Conservation (phyloP, 2,797 vertebrate species). For the Stomatorhinus walkeri region DNA sequence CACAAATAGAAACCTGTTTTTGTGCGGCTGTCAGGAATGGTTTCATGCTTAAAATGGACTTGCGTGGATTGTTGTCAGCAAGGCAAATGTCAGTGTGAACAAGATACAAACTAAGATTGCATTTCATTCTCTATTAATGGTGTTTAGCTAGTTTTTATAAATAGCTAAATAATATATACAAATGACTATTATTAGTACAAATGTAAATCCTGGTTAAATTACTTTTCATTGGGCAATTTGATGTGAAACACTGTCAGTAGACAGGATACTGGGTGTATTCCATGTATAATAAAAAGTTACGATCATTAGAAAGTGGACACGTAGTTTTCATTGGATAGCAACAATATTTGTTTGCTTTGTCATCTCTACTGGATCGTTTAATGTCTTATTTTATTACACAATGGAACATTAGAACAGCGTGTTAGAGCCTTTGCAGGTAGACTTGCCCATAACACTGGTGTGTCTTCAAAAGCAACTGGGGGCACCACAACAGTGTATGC, state of each 20-base stretch:
- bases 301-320: background rate
- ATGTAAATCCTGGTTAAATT: background rate
- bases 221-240: background rate
- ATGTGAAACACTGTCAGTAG: background rate
- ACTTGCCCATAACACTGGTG: background rate
- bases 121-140: background rate
- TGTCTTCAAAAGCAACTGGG: conserved; percentile 69
- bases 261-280: background rate
- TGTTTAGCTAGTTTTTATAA: background rate
- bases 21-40: background rate
- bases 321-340: background rate
- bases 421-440: background rate
- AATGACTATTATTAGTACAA: background rate
- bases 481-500: conserved; percentile 92
- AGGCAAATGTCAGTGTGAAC: background rate
- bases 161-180: background rate
- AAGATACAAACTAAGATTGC: background rate
- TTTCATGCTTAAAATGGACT: background rate
- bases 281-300: background rate
- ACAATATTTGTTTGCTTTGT: background rate
- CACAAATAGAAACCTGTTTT: background rate
- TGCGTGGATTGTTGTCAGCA: background rate
- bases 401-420: background rate
- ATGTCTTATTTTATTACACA: background rate
- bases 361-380: background rate